phyloP scores from a whole-genome alignment of 2,888 invertebrate species.

The Nemoura dubitans region DNA sequence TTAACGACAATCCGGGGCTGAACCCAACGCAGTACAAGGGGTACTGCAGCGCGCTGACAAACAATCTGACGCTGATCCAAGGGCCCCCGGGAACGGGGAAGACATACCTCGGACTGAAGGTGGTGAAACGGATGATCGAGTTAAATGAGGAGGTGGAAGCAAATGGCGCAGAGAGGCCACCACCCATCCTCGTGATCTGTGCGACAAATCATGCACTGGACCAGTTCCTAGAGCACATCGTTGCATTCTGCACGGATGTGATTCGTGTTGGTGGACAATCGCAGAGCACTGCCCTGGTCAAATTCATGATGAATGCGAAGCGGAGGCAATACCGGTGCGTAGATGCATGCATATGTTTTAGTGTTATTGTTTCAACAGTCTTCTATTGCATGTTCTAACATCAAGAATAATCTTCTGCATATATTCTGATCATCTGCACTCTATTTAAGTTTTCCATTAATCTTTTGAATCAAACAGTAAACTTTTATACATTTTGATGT shows the following conservation, averaged over 20 bases:
- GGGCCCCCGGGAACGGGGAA: slow-evolving; percentile 92
- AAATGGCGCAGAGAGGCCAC: slow-evolving; percentile 47
- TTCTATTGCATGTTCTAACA: no score
- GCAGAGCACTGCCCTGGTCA: slow-evolving; percentile 64
- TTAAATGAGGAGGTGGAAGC: neutral
- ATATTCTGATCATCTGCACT: no score
- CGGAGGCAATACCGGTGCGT: slow-evolving; percentile 10
- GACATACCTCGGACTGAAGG: slow-evolving; percentile 80
- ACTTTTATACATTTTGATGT: no score
- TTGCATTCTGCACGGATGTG: slow-evolving; percentile 66
- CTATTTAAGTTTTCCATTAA: no score
- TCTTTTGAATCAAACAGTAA: no score
- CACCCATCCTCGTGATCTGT: slow-evolving; percentile 80
- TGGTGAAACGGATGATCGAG: slow-evolving; percentile 56
- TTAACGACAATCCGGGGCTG: slow-evolving; percentile 61
- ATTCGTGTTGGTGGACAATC: slow-evolving; percentile 77
- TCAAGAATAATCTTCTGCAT: no score
- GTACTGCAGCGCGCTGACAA: slow-evolving; percentile 71
- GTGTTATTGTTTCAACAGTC: no score
- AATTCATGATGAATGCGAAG: slow-evolving; percentile 42
- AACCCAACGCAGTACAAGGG: slow-evolving; percentile 76
- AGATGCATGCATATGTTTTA: neutral
- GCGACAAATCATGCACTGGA: slow-evolving; percentile 89
- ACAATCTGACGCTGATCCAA: slow-evolving; percentile 81
- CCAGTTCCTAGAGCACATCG: slow-evolving; percentile 80